These are phyloP conservation scores for Linepithema humile DNA, from an alignment of 1,140 invertebrate species.

Conservation along the genomic window DNA sequence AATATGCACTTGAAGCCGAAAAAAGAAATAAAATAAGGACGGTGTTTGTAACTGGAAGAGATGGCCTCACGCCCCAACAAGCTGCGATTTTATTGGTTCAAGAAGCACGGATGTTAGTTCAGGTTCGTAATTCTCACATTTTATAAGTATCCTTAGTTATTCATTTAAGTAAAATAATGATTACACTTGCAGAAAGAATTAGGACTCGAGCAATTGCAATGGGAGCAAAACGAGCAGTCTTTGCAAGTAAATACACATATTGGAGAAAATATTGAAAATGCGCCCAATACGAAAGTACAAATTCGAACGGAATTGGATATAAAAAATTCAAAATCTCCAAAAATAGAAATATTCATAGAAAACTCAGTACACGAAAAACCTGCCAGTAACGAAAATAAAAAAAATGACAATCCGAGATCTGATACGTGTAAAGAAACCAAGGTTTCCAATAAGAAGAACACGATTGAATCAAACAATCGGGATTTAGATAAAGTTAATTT, in stretches of 20 bases:
- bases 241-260: conserved; percentile 22
- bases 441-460: not conserved
- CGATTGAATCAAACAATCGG: not conserved
- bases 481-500: conserved; percentile 18
- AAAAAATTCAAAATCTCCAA: not conserved
- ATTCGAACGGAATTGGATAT: not conserved
- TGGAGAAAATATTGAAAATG: conserved; percentile 13
- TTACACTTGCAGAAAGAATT: conserved; percentile 84
- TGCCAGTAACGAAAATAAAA: not conserved
- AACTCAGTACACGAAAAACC: not conserved
- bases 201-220: conserved; percentile 82
- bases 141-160: conserved; percentile 71
- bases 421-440: not conserved
- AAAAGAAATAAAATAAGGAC: conserved; percentile 88
- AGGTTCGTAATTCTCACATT: conserved; percentile 81
- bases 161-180: not conserved
- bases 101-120: conserved; percentile 90
- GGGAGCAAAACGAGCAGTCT: conserved; percentile 74
- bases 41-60: conserved; percentile 93
- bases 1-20: conserved; percentile 88
- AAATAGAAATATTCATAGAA: not conserved
- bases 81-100: conserved; percentile 92
- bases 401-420: not conserved
- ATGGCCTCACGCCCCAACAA: conserved; percentile 92
- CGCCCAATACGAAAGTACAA: not conserved